Conservation (phyloP, 2,113 vertebrate species). For the Eclectus roratus region DNA sequence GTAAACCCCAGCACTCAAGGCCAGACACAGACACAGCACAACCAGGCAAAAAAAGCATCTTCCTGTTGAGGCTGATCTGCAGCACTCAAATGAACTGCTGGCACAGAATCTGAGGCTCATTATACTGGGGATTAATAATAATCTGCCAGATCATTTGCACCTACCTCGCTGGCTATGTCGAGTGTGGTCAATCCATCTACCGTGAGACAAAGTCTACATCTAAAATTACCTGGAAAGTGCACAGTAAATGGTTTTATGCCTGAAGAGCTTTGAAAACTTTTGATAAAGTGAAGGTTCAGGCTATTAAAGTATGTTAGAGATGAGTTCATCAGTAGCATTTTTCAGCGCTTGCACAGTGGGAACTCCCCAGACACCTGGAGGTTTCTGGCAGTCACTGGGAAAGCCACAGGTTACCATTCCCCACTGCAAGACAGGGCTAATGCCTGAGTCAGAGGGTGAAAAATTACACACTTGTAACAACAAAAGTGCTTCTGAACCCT, state of each 20-base stretch:
- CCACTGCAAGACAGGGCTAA: not conserved
- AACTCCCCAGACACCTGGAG: not conserved
- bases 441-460: not conserved
- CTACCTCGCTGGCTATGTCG: not conserved
- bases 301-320: not conserved
- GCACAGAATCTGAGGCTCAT: not conserved
- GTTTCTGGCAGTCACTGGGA: not conserved
- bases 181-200: slow-evolving; percentile 33
- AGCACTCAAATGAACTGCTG: not conserved
- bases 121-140: slow-evolving; percentile 26
- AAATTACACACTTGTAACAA: not conserved
- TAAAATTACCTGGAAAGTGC: slow-evolving; percentile 34
- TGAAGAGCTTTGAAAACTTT: slow-evolving; percentile 39
- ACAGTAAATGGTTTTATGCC: slow-evolving; percentile 18
- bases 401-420: not conserved
- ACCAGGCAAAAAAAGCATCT: not conserved
- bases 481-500: not conserved
- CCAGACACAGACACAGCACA: not conserved
- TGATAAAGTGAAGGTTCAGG: slow-evolving; percentile 10
- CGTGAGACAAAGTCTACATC: not conserved
- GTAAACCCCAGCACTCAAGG: not conserved
- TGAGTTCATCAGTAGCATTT: not conserved
- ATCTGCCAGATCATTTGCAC: slow-evolving; percentile 29
- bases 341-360: not conserved
- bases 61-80: not conserved